Percentiles rank a stretch among this genome's conserved stretches.
Conservation (phyloP, 2,113 vertebrate genomes). For the Ahaetulla prasina region DNA sequence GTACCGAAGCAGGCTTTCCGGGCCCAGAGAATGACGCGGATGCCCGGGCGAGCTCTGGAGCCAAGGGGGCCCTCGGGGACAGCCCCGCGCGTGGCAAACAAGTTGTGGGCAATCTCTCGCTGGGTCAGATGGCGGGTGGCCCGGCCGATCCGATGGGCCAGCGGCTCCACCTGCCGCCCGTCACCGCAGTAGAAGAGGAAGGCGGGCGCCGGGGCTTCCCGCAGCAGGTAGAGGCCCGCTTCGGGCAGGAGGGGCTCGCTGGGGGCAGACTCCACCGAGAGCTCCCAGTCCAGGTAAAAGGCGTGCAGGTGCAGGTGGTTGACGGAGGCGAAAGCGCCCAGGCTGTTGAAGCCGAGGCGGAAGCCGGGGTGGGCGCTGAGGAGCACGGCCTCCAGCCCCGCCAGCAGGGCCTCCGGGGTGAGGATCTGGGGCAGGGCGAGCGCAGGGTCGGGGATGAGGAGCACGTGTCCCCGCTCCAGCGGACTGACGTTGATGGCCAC, state of each 20-base stretch:
- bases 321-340: constrained; percentile 86
- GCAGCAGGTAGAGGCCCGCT: constrained; percentile 63
- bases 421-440: constrained; percentile 76
- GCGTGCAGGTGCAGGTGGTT: constrained; percentile 91
- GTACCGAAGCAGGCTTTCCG: constrained; percentile 76
- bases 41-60: constrained; percentile 46
- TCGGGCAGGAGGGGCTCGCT: constrained; percentile 63
- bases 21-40: constrained; percentile 84
- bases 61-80: constrained; percentile 46
- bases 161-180: constrained; percentile 41
- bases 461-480: constrained; percentile 83
- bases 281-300: constrained; percentile 76
- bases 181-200: constrained; percentile 79
- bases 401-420: constrained; percentile 58
- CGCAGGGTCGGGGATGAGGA: constrained; percentile 80
- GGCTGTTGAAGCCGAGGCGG: constrained; percentile 88
- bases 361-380: constrained; percentile 82
- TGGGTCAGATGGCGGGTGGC: constrained; percentile 73
- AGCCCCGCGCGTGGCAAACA: constrained; percentile 82
- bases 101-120: constrained; percentile 80
- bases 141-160: constrained; percentile 60
- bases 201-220: constrained; percentile 68
- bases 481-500: constrained; percentile 87
- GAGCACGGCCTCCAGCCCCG: constrained; percentile 76
- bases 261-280: constrained; percentile 73